Base-by-base conservation (phyloP, 2,113 vertebrate genomes). In the Sialia sialis region DNA sequence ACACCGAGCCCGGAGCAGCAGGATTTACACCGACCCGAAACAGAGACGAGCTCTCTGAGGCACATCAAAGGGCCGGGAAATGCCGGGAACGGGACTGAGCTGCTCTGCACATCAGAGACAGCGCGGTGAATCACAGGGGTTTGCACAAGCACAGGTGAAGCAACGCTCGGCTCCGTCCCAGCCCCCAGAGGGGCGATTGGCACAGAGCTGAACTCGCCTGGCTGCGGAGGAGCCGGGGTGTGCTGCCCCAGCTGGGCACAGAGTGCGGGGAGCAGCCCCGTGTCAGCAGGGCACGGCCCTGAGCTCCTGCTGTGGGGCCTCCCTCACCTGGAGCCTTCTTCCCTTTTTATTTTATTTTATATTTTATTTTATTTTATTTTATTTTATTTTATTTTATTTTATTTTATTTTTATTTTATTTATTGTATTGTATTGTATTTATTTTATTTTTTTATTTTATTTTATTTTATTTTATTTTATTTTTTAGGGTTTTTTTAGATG, bases 31-130 rank as follows among this genome's bases (percentile, higher is more conserved):
- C 86, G 56, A 29, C 6, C 88, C 22, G 64, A 96, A 96, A 95
- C 92, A 97, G 95, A 94, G 90, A 94, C 88, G 58, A 89, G 86
- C 90, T 95, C 86, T 93, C 83, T 18, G 88, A 81, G 60, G 94
- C 93, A 96, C 95, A 96, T 97, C 96, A 96, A 97, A 97, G 95
- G 2, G 69, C 90, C 95, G 95, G 96, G 90, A 95, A 96, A 95
- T n/a, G n/a, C n/a, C n/a, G n/a, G n/a, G n/a, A n/a, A 93, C 93
- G 92, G 96, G 93, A 75, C 95, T 95, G 94, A 96, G 96, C 94
- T 44, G 81, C 87, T 93, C 41, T 85, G 92, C 92, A 55, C 74
- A 89, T 84, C 90, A 84, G 13, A 91, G 95, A 97, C 95, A 97
- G 55, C 81, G 95, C 94, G 93, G 9, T 30, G 83, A 90, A 90